Evolutionary conservation across 2,888 invertebrate species (phyloP), one percentile per base, ranked within the genome.

Genomic region (Pollenia angustigena): DNA sequence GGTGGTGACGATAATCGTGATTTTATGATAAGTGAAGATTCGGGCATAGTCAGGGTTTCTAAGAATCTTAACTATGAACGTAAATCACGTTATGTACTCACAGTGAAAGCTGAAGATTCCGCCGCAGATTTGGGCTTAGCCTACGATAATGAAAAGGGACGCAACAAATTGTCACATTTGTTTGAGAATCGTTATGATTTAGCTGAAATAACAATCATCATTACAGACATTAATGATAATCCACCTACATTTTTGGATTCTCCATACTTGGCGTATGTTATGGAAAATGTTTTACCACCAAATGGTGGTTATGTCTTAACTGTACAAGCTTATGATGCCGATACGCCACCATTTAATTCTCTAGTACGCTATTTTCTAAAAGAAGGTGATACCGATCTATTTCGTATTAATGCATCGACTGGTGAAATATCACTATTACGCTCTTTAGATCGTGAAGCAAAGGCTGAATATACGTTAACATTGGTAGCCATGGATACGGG

Each of bases 401-500:
- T 99, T 93, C 95, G 96, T 90, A 97, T 99, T 90, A 97, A 98
- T 93, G 97, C 98, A 7, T 97, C 97, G 78, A 97, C 97, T 60
- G 99, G 99, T 46, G 97, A 98, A 93, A 97, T 99, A 91, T 97
- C 97, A 81, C 95, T 98, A 89, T 94, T 97, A 89, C 94, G 97
- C 90, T 96, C 97, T 0, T 94, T 98, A 91, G 98, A 98, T 93
- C 95, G 98, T 75, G 98, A 98, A 94, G 94, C 95, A 87, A 96
- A 97, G 91, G 95, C 96, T 86, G 97, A 97, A 94, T 98, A 98
- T 92, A 96, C 96, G 74, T 94, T 98, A 89, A 97, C 97, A 3
- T 94, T 98, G 75, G 97, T 98, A 85, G 98, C 98, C 85, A 98
- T 98, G 97, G 98, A 98, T 94, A 97, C 98, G 90, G 98, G 98